Evolutionary conservation across 2,797 vertebrate genomes (phyloP), one percentile per base, ranked within the genome.

Genomic region (Loris lydekkerianus): DNA sequence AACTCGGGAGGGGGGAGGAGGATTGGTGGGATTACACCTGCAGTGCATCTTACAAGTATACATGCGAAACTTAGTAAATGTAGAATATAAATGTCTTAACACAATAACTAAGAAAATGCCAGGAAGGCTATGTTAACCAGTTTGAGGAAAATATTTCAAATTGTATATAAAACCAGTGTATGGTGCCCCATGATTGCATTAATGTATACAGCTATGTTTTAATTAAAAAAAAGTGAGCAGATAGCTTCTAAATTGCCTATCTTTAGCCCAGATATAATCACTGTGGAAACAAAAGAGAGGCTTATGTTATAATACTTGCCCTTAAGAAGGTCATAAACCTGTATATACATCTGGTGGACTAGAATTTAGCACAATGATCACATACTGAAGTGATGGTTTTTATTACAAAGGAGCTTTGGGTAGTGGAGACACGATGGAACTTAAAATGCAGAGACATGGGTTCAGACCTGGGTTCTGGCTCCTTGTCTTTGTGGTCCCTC

Each of bases 231-330:
- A 40, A 40, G 5, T 34, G 13, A 61, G n/a, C 11, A 69, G 17
- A 78, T 4, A 58, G 23, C 25, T 31, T 91, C 56, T 65, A 61
- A 56, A 25, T 13, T 61, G 2, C 80, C 72, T 9, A 40, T 29
- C 34, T 65, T 83, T 77, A 95, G 37, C 46, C 43, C 29, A 81
- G 29, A 90, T 73, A 87, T 77, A 73, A 91, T 65, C 37, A n/a
- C 11, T 46, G 6, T 23, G 27, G 25, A 49, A 85, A 82, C 29
- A 56, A 91, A 89, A 92, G n/a, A 81, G 65, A 56, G 70, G 21
- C 17, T 80, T 92, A 14, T 37, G 13, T 69, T 61, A 91, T 23
- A 83, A 78, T 53, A 27, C 9, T 25, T 65, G 37, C 23, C 37
- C 69, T 92, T 76, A 53, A 63, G 40, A 87, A 92, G 37, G 27